A percentile compares a stretch with the other conserved stretches of the same genome.
These are phyloP conservation scores for Noturus placidus DNA, from an alignment of 2,113 vertebrate genomes.

Conservation along the genomic window DNA sequence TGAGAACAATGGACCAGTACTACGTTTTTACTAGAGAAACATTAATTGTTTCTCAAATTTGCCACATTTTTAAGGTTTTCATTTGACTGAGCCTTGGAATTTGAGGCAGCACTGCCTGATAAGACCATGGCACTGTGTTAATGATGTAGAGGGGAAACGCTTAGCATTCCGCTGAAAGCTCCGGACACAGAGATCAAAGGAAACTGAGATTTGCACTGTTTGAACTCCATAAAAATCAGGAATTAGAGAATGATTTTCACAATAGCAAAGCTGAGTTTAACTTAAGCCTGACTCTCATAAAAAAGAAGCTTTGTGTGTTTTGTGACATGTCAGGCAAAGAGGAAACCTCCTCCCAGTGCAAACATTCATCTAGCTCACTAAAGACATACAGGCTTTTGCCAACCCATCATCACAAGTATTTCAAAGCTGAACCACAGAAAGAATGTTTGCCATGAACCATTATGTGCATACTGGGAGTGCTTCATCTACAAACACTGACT, in stretches of 20 bases:
- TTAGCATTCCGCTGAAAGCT: conserved; percentile 2
- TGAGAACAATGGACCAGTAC: background rate
- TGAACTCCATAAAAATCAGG: conserved; percentile 6
- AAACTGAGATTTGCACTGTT: conserved; percentile 26
- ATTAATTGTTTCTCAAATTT: background rate
- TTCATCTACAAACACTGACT: conserved; percentile 6
- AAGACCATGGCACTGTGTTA: background rate
- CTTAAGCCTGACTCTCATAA: background rate
- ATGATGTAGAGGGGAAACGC: conserved; percentile 10
- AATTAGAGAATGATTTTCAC: background rate
- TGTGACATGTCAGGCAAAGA: conserved; percentile 18
- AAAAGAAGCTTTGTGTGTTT: conserved; percentile 6
- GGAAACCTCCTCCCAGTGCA: conserved; percentile 47
- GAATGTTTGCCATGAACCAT: conserved; percentile 12
- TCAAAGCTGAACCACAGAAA: background rate
- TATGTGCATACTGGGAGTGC: conserved; percentile 29
- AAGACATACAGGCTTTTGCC: background rate
- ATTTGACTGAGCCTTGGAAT: background rate
- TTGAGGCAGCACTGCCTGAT: background rate
- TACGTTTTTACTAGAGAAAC: background rate
- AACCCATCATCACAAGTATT: conserved; percentile 5
- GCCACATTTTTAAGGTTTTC: background rate
- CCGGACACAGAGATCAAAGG: background rate
- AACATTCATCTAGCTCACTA: conserved; percentile 31
- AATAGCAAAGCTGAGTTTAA: background rate